These are phyloP conservation scores for Celastrina argiolus DNA, from an alignment of 2,888 invertebrate genomes.

Conservation along the genomic window DNA sequence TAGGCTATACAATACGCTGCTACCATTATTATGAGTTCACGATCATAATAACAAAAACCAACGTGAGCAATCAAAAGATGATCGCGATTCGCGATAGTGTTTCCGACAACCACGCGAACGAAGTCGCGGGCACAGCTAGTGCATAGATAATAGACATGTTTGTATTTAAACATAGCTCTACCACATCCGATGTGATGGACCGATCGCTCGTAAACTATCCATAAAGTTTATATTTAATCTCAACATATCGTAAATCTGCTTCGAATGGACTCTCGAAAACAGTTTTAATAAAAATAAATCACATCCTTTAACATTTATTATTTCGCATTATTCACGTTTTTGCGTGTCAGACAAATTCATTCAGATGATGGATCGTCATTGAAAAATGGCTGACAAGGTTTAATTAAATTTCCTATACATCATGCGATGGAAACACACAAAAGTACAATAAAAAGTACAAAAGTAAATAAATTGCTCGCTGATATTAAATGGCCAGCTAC, in stretches of 20 bases:
- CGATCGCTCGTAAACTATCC: background rate
- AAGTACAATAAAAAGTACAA: too few species aligned
- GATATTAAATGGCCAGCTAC: background rate
- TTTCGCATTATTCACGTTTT: background rate
- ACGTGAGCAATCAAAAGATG: too few species aligned
- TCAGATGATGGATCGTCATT: background rate
- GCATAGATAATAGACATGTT: too few species aligned
- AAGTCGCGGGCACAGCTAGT: too few species aligned
- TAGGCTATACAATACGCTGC: too few species aligned
- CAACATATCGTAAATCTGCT: background rate
- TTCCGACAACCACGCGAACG: too few species aligned
- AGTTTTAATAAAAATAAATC: background rate
- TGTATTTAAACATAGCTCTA: background rate
- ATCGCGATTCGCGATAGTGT: too few species aligned
- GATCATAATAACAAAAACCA: too few species aligned
- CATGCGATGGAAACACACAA: background rate
- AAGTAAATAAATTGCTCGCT: background rate
- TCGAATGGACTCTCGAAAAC: background rate
- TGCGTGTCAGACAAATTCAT: background rate
- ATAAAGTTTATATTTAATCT: slow-evolving; percentile 4
- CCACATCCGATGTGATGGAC: background rate
- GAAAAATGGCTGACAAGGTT: background rate
- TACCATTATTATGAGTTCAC: too few species aligned
- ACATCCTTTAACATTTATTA: background rate
- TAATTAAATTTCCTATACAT: background rate